These are phyloP conservation scores for Zonitis immaculata DNA, from an alignment of 2,888 invertebrate genomes.

Conservation along the genomic window DNA sequence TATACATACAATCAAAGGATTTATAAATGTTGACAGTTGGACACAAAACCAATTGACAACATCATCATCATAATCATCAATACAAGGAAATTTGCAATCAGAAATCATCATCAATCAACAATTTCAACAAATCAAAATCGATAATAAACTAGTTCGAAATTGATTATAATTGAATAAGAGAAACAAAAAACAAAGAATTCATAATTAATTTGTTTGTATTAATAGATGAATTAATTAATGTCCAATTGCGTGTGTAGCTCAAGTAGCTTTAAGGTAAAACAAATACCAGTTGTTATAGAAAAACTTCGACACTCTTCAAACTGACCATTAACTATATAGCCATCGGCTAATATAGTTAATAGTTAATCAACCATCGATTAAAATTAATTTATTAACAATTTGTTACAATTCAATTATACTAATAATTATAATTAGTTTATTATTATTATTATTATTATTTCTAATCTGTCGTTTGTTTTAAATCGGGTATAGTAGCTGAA, in stretches of 20 bases:
- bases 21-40: slow-evolving; percentile 3
- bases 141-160: slow-evolving; percentile 15
- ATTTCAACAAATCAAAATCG: slow-evolving; percentile 12
- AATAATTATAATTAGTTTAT: no score
- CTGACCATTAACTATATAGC: slow-evolving; percentile 23
- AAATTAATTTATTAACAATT: no score
- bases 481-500: slow-evolving; percentile 8
- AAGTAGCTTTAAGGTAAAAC: slow-evolving; percentile 31
- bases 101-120: slow-evolving; percentile 15
- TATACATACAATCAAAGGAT: background rate
- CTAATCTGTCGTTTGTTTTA: background rate
- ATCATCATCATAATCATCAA: slow-evolving; percentile 4
- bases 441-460: no score
- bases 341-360: slow-evolving; percentile 25
- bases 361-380: slow-evolving; percentile 22
- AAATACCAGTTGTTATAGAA: no score
- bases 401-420: no score
- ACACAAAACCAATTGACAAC: slow-evolving; percentile 3
- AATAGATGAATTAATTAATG: slow-evolving; percentile 44
- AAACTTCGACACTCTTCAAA: slow-evolving; percentile 26
- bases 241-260: slow-evolving; percentile 40
- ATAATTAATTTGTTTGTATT: no score
- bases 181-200: no score
- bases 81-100: slow-evolving; percentile 9
- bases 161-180: slow-evolving; percentile 7